phyloP scores from a whole-genome alignment of 92 coral and sea anemone species.

The Heliopora coerulea region DNA sequence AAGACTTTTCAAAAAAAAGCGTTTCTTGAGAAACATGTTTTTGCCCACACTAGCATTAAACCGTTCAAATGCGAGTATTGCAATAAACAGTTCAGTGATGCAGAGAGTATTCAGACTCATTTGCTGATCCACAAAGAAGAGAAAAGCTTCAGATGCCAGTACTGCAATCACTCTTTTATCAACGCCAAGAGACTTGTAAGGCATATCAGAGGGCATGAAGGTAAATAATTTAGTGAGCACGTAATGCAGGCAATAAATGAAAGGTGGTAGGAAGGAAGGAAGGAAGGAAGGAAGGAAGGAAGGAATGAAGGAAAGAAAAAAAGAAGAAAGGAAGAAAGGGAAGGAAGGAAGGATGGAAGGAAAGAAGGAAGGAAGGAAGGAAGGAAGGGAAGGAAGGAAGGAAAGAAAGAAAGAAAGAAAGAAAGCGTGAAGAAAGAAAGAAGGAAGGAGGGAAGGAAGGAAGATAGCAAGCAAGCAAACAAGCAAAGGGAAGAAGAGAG shows the following conservation, averaged over 20 bases:
- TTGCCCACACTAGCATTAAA: conserved; percentile 83
- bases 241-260: not conserved
- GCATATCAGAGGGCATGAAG: conserved; percentile 94
- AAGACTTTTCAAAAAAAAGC: conserved; percentile 82
- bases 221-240: not conserved
- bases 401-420: not conserved
- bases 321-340: conserved; percentile 4
- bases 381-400: conserved; percentile 19
- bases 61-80: conserved; percentile 96
- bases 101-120: conserved; percentile 86
- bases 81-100: conserved; percentile 80
- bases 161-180: conserved; percentile 81
- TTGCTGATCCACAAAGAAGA: conserved; percentile 72
- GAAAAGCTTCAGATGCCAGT: conserved; percentile 84
- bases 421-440: not conserved
- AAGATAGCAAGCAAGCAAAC: not conserved
- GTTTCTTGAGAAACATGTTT: conserved; percentile 76
- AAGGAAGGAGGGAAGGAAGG: conserved; percentile 1
- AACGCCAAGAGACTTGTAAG: conserved; percentile 87
- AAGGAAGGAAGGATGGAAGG: not conserved
- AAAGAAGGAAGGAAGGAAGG: conserved; percentile 11
- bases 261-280: conserved; percentile 1
- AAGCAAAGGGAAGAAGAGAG: not conserved
- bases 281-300: conserved; percentile 9
- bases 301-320: conserved; percentile 15